These are phyloP conservation scores for Oscheius sp. DNA, from an alignment of 2,888 invertebrate genomes.

Conservation along the genomic window DNA sequence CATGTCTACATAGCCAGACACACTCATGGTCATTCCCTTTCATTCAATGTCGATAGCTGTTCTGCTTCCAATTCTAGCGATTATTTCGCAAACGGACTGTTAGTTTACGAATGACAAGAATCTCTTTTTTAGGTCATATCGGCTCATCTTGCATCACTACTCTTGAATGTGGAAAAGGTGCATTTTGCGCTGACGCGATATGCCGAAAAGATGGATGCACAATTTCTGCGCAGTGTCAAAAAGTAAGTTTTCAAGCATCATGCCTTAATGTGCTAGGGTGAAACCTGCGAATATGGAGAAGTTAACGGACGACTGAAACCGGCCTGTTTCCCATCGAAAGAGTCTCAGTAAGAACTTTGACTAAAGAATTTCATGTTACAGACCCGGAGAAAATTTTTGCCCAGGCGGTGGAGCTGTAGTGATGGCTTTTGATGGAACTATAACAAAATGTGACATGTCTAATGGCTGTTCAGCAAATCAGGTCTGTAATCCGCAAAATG, in stretches of 20 bases:
- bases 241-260: slow-evolving; percentile 32
- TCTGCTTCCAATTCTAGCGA: not conserved
- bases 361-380: not conserved
- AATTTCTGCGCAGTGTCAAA: slow-evolving; percentile 46
- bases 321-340: slow-evolving; percentile 59
- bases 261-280: slow-evolving; percentile 48
- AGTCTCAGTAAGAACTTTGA: slow-evolving; percentile 15
- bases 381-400: slow-evolving; percentile 55
- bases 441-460: slow-evolving; percentile 62
- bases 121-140: slow-evolving; percentile 5
- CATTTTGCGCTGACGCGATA: slow-evolving; percentile 46
- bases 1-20: slow-evolving; percentile 24
- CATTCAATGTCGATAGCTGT: not conserved
- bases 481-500: slow-evolving; percentile 67
- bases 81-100: not conserved
- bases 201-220: slow-evolving; percentile 50
- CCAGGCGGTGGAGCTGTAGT: slow-evolving; percentile 67
- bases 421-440: slow-evolving; percentile 49
- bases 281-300: slow-evolving; percentile 61
- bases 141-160: slow-evolving; percentile 41
- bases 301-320: slow-evolving; percentile 59
- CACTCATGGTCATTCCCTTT: not conserved
- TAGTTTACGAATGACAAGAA: not conserved
- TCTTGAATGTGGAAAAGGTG: slow-evolving; percentile 49
- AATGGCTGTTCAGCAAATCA: slow-evolving; percentile 58